Base-by-base conservation (phyloP, 2,113 vertebrate species). In the Emydura subglobosa region DNA sequence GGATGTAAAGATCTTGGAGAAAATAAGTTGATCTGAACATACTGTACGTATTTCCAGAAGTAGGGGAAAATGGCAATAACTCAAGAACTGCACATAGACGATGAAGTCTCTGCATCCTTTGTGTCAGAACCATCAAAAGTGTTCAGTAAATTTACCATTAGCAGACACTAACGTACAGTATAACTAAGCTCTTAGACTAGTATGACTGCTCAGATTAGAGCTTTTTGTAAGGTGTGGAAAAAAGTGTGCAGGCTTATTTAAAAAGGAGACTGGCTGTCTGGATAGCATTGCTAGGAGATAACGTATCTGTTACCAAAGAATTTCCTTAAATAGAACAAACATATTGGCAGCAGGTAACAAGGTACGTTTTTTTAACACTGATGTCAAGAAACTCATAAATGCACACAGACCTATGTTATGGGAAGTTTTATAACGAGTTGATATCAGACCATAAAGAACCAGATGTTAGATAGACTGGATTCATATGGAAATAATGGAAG, bases 381-480 rank as follows among this genome's bases (percentile, higher is more conserved):
- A 92, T 65, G 87, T 59, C 95, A 68, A 97, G 83, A 96, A 96
- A 91, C 78, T 78, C 91, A 83, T 97, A 97, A 97, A 89, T 97
- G 94, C 82, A 80, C 89, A 87, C 96, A 94, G 91, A 90, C 89
- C 85, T 86, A 53, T 89, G 86, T 95, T 91, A 65, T 95, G 86
- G 89, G 83, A 95, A 94, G 74, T 95, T 68, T 72, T 93, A 85
- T 22, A 92, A 97, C 91, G 95, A 97, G 84, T 83, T 96, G 84
- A 91, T 87, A 94, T 54, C 88, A 91, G 51, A 65, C 87, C 94
- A 96, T 87, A 94, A 96, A 96, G 65, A 79, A 90, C 83, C 91
- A 17, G 54, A 85, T 91, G 94, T 87, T 8, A 31, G 83, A 79
- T 19, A 85, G 88, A 57, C 53, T 82, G 87, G 82, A 68, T 86